Conservation (phyloP, 2,797 vertebrate species). For the Pachyuromys duprasi region DNA sequence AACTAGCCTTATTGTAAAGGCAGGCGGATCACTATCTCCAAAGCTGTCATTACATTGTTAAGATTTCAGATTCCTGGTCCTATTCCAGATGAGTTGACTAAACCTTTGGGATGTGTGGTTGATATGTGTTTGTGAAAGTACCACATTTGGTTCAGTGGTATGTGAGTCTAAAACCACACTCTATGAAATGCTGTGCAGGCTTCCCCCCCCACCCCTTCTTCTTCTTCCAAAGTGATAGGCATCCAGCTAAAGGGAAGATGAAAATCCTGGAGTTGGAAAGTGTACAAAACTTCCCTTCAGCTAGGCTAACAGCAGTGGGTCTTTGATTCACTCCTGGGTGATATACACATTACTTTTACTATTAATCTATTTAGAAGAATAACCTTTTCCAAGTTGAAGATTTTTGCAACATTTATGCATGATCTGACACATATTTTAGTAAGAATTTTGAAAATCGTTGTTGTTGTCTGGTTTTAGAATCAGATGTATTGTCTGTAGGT, state of each 20-base stretch:
- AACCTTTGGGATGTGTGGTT: not conserved
- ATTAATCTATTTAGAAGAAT: not conserved
- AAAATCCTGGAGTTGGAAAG: conserved; percentile 10
- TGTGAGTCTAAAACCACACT: not conserved
- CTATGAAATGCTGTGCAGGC: not conserved
- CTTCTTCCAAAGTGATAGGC: not conserved
- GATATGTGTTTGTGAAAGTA: not conserved
- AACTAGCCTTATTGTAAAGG: not conserved
- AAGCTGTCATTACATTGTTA: not conserved
- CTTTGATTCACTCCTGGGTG: not conserved
- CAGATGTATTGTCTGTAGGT: not conserved
- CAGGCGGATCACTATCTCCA: not conserved
- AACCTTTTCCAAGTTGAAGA: not conserved
- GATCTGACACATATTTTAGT: not conserved
- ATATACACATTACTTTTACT: not conserved
- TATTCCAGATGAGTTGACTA: not conserved
- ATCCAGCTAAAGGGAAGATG: not conserved
- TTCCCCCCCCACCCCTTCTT: no score
- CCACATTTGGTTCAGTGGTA: not conserved
- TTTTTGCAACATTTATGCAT: not conserved
- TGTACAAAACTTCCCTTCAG: not conserved
- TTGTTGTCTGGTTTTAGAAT: not conserved
- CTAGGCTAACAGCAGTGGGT: not conserved
- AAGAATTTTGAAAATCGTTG: not conserved
- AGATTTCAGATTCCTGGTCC: not conserved